Conservation (phyloP, 2,888 invertebrate genomes). For the Cheilosia vernalis region DNA sequence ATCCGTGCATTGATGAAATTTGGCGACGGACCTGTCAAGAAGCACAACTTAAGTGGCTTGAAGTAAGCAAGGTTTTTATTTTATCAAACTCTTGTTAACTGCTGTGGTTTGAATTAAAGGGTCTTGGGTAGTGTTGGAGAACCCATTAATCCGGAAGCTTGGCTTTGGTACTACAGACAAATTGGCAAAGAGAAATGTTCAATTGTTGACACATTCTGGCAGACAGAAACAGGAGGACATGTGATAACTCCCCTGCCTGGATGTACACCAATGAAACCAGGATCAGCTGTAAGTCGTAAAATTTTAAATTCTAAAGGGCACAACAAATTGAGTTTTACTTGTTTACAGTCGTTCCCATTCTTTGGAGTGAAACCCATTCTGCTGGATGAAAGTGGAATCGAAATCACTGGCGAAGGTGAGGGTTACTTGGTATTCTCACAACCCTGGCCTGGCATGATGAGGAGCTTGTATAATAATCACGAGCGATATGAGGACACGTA, state of each 20-base stretch:
- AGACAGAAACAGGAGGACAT: constrained; percentile 99
- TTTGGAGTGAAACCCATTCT: constrained; percentile 96
- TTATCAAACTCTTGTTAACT: not conserved
- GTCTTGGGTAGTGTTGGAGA: constrained; percentile 99
- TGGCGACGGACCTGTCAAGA: constrained; percentile 92
- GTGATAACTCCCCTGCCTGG: constrained; percentile 98
- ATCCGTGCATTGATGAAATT: constrained; percentile 98
- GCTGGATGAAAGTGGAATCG: constrained; percentile 93
- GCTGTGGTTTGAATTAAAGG: constrained; percentile 83
- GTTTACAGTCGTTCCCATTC: constrained; percentile 94
- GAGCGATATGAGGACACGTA: constrained; percentile 95
- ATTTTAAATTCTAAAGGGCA: not conserved
- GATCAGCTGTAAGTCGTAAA: constrained; percentile 92
- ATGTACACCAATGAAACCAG: constrained; percentile 98
- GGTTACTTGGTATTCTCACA: constrained; percentile 96
- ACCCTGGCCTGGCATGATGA: constrained; percentile 99
- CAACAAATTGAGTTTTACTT: constrained; percentile 49
- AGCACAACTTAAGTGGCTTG: constrained; percentile 84
- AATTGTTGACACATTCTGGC: constrained; percentile 99
- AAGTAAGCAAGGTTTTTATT: constrained; percentile 78
- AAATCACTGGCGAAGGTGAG: constrained; percentile 94
- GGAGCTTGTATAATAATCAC: constrained; percentile 96
- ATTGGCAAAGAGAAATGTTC: constrained; percentile 93
- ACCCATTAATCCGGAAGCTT: constrained; percentile 99
- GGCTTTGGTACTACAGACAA: constrained; percentile 96